Evolutionary conservation across 1,140 invertebrate species (phyloP).

Genomic region (Chymomyza costata): DNA sequence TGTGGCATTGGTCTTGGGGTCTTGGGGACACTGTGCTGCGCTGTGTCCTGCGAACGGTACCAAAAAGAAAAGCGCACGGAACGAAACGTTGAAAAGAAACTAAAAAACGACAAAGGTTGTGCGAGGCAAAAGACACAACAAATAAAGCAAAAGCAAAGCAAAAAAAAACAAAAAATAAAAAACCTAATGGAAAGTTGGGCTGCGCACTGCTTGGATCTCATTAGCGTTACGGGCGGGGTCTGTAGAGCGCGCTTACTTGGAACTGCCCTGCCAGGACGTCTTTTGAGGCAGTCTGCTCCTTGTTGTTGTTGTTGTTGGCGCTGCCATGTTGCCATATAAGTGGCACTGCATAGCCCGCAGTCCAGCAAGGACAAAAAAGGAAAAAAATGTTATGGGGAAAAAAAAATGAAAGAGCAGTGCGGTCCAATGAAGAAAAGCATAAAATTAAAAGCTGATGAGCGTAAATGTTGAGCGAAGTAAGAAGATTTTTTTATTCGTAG

Average conservation of each 20-base stretch:
- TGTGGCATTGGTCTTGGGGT: slow-evolving; percentile 16
- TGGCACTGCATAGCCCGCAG: slow-evolving; percentile 21
- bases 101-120: slow-evolving; percentile 18
- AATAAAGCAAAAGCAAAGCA: slow-evolving; percentile 13
- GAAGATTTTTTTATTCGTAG: slow-evolving; percentile 67
- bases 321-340: slow-evolving; percentile 24
- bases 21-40: too few relatives aligned
- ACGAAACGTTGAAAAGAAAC: slow-evolving; percentile 42
- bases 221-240: slow-evolving; percentile 58
- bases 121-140: slow-evolving; percentile 12
- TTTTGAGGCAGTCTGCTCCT: slow-evolving; percentile 15
- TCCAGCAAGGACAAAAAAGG: slow-evolving; percentile 12
- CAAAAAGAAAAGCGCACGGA: slow-evolving; percentile 9
- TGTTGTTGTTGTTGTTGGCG: slow-evolving; percentile 6
- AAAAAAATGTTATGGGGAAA: slow-evolving; percentile 11
- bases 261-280: too few relatives aligned
- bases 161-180: slow-evolving; percentile 19
- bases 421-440: slow-evolving; percentile 42
- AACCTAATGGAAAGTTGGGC: slow-evolving; percentile 63
- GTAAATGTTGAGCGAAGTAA: slow-evolving; percentile 59
- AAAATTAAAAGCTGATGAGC: slow-evolving; percentile 75
- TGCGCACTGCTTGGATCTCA: slow-evolving; percentile 54
- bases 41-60: too few relatives aligned
- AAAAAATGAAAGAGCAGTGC: slow-evolving; percentile 14
- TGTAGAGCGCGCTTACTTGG: too few relatives aligned